Base-by-base conservation (phyloP, 2,797 vertebrate genomes). In the Muscicapa striata region DNA sequence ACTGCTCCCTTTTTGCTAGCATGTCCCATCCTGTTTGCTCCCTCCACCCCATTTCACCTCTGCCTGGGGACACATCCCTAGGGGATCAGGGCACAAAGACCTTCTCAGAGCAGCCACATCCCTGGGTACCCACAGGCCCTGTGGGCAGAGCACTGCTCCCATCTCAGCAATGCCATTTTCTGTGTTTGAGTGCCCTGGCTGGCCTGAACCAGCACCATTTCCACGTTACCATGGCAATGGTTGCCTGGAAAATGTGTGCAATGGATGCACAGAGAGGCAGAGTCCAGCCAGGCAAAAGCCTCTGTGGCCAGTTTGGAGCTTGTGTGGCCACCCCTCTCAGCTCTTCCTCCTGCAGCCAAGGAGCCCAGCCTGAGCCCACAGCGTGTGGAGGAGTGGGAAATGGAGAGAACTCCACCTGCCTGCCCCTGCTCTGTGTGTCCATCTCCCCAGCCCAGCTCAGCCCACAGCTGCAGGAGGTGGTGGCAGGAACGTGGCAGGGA, bases 191-290 rank as follows among this genome's bases (percentile, higher is more conserved):
- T 8, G 61, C 87, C 82, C 81, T 70, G 34, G 36, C 67, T 23
- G 78, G 48, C 76, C 89, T 18, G 32, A 89, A 59, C 10, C 74
- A 41, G 68, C 92, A 58, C 59, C 81, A 87, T 89, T 82, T 81
- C 48, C 79, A 89, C 0, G 91, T 96, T 96, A 15, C 96, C 95
- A 93, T 96, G 95, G 95, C 2, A 1, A 96, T 73, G 61, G 48
- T 52, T 74, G 67, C 52, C 81, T 89, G 40, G 10, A 7, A 58
- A 58, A 73, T 2, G 11, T 0, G 0, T 19, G 73, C 55, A 40
- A 3, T 26, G 59, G 78, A 43, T 63, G 72, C 36, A 15, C 23
- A 20, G 5, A 62, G 49, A 11, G 6, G 86, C 83, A n/a, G 68
- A 59, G 84, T 14, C 73, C 46, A 38, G 57, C 20, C 72, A 57